Base-by-base conservation (phyloP, 2,888 invertebrate species). In the Lysandra bellargus region DNA sequence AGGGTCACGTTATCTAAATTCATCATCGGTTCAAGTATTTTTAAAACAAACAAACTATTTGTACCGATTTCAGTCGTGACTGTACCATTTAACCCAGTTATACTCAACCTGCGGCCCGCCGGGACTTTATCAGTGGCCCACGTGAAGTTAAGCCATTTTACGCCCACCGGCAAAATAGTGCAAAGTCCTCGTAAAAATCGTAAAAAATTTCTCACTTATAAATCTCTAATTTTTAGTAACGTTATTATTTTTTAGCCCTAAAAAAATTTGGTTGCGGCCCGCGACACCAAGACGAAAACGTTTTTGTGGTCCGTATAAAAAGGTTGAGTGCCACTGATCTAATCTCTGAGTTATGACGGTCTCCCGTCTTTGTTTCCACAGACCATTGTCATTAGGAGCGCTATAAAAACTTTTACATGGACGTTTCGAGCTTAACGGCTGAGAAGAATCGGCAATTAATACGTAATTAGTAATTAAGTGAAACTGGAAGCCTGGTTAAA, bases 11-110 rank as follows among this genome's bases (percentile, higher is more conserved):
- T 61, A n/a, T 61, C 17, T 61, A n/a, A 23, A 61, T n/a, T 61
- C 4, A 64, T 64, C 64, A 30, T 23, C 6, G 61, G 23, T n/a
- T 60, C 9, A 1, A 61, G 23, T 30, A 30, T 64, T 64, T 30
- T 64, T 30, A 64, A 61, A 61, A 61, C 61, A 61, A 64, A 64
- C 64, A 64, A 61, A 61, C 23, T 61, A 64, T 64, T 64, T 64
- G 30, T 64, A 12, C 30, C 30, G 30, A 64, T 64, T 64, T 61
- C 23, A 64, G 64, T 64, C 64, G 64, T 64, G 64, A 64, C 64
- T 30, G 64, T 30, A 30, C 64, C 30, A 30, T 40, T 40, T 40
- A 40, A 40, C 7, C 40, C 40, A 40, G 40, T 6, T 40, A 40
- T 40, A 40, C 40, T 7, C 40, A 40, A 40, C 40, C 40, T 40